Conservation (phyloP, 37 sponge, comb jelly and placozoan genomes). For the Chondrilla cf. caribensis region DNA sequence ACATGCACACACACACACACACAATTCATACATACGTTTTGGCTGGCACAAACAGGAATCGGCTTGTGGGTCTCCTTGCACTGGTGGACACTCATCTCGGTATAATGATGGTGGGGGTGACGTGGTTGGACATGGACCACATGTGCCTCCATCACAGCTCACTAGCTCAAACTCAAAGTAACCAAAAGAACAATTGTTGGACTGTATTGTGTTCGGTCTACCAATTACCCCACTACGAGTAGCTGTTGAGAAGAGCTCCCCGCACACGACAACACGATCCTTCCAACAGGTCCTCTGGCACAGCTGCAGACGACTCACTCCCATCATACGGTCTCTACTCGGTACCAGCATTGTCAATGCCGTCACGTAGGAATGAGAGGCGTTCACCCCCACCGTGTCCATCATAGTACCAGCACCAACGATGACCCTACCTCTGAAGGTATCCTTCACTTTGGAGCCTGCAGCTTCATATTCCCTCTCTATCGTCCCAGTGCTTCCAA, state of each 20-base stretch:
- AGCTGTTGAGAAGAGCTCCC: slow-evolving; percentile 45
- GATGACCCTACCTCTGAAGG: neutral
- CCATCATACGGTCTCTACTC: slow-evolving; percentile 36
- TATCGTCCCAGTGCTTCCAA: slow-evolving; percentile 15
- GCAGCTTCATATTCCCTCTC: slow-evolving; percentile 19
- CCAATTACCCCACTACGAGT: slow-evolving; percentile 14
- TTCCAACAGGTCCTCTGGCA: slow-evolving; percentile 32
- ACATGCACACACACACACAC: neutral
- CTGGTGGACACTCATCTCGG: neutral
- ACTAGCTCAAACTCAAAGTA: slow-evolving; percentile 31
- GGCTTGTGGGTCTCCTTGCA: neutral
- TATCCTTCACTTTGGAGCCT: slow-evolving; percentile 23
- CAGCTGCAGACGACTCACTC: slow-evolving; percentile 38
- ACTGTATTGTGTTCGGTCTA: slow-evolving; percentile 22
- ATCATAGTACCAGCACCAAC: slow-evolving; percentile 13
- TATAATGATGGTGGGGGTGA: neutral
- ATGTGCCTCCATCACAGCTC: too few relatives aligned
- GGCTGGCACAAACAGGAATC: neutral
- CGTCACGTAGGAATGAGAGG: slow-evolving; percentile 3
- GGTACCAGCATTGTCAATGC: slow-evolving; percentile 35
- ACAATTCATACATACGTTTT: neutral
- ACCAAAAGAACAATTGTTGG: slow-evolving; percentile 49
- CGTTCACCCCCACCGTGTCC: neutral
- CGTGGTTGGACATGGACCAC: neutral
- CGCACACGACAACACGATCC: slow-evolving; percentile 23